Evolutionary conservation across 2,113 vertebrate species (phyloP), one percentile per base, ranked within the genome.

Genomic region (Gopherus evgoodei): DNA sequence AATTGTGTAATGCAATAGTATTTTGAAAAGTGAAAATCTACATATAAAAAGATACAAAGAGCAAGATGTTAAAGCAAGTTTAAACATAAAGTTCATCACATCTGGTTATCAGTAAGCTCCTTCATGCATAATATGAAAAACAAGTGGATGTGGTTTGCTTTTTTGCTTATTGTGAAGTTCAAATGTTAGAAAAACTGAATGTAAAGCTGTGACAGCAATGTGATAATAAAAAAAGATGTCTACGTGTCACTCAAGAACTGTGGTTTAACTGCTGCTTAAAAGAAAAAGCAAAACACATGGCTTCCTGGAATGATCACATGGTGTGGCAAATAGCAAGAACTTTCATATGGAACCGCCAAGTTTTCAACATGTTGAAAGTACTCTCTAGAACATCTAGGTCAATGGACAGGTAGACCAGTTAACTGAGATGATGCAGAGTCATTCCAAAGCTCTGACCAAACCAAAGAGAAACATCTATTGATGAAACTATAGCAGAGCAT

Each of bases 111-210:
- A 84, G 91, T 65, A 76, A 86, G 85, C 50, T 90, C 90, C 94
- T 95, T 89, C 95, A 88, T 87, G 80, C 82, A 82, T 0, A 24
- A 53, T 92, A 97, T 0, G 80, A 96, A 96, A 97, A 95, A 94
- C 95, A 98, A 94, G 96, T 94, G 80, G 92, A 95, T 97, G 90
- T 96, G 94, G 95, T 97, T 96, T 95, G 75, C 54, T 90, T 86
- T 91, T 93, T 31, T 69, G 56, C 91, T 88, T 93, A 91, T 88
- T 93, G 86, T 87, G 62, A 86, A 84, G 94, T 75, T 69, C 72
- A 95, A 80, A 81, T 81, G 75, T 62, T 84, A 93, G 95, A 90
- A 95, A 97, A 93, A 95, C 78, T 89, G 50, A 96, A 93, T 86
- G 83, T 29, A 81, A 91, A 88, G 83, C 59, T 22, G 91, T 72